Base-by-base conservation (phyloP, 1,140 invertebrate species). In the Pogonognathellus flavescens region DNA sequence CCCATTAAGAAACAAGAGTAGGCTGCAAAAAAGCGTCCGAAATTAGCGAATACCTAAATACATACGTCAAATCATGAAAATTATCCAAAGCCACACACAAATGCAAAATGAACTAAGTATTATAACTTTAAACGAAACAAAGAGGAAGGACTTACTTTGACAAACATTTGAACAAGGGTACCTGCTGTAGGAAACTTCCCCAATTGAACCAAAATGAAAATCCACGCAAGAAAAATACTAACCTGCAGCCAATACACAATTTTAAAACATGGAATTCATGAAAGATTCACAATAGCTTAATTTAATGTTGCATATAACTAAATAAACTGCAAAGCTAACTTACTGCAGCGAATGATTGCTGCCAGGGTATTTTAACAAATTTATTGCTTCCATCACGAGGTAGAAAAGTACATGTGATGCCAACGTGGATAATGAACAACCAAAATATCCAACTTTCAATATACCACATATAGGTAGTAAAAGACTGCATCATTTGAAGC, bases 101-200 rank as follows among this genome's bases (percentile, higher is more conserved):
- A n/a, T 10, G n/a, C n/a, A 60, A n/a, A 60, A 60, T 14, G 8
- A n/a, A n/a, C n/a, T n/a, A n/a, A n/a, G n/a, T n/a, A n/a, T n/a
- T n/a, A n/a, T n/a, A n/a, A n/a, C n/a, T n/a, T n/a, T n/a, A n/a
- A n/a, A n/a, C n/a, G n/a, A n/a, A n/a, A n/a, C n/a, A n/a, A n/a
- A n/a, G n/a, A n/a, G n/a, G n/a, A n/a, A n/a, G n/a, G n/a, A 41
- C 25, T 49, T 76, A 86, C 95, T 92, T 90, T 95, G 9, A 94
- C 94, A 89, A 95, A 95, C 95, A 96, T 96, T 91, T 96, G 95
- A 8, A 96, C 93, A 88, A 96, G 96, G 4, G 96, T 91, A 0
- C 95, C 95, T 89, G 96, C 95, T 88, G 94, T 94, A 60, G 95
- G 95, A 90, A 96, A 96, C 82, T 95, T 92, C 13, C 95, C 95